Evolutionary conservation across 2,113 vertebrate genomes (phyloP).

Genomic region (Colinus virginianus): DNA sequence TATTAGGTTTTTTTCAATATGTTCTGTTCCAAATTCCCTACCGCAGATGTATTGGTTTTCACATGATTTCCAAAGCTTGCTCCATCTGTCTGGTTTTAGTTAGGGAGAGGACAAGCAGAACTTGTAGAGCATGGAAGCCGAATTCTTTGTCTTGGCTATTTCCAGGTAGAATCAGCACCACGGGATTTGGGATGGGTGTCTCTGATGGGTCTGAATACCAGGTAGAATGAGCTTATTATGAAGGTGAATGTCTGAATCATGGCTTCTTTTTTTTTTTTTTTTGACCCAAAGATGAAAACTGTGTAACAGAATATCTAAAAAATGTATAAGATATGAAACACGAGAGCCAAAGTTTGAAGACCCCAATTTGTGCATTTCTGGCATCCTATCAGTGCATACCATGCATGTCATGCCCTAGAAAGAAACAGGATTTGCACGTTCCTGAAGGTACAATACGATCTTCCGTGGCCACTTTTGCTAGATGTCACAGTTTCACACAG

Average conservation of each 20-base stretch:
- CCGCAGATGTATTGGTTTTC: slow-evolving; percentile 34
- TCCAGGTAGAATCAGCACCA: slow-evolving; percentile 22
- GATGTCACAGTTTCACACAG: neutral
- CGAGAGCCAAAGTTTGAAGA: neutral
- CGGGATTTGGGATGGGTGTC: neutral
- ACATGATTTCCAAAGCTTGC: slow-evolving; percentile 34
- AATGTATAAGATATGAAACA: neutral
- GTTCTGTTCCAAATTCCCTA: slow-evolving; percentile 60
- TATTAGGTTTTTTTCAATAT: slow-evolving; percentile 4
- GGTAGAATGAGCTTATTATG: neutral
- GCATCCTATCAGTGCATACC: neutral
- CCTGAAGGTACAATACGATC: neutral
- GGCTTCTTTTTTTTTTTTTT: neutral
- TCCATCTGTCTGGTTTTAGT: slow-evolving; percentile 63
- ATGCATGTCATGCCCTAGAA: neutral
- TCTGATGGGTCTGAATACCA: neutral
- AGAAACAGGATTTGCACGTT: neutral
- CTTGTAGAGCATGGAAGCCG: neutral
- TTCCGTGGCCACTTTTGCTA: neutral
- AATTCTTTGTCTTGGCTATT: slow-evolving; percentile 60
- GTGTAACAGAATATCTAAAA: neutral
- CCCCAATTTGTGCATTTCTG: neutral
- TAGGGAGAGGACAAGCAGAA: slow-evolving; percentile 21
- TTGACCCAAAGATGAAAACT: neutral
- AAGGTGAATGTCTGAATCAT: neutral